Evolutionary conservation across 2,888 invertebrate species (phyloP), one percentile per base, ranked within the genome.

Genomic region (Drosophila austrosaltans): DNA sequence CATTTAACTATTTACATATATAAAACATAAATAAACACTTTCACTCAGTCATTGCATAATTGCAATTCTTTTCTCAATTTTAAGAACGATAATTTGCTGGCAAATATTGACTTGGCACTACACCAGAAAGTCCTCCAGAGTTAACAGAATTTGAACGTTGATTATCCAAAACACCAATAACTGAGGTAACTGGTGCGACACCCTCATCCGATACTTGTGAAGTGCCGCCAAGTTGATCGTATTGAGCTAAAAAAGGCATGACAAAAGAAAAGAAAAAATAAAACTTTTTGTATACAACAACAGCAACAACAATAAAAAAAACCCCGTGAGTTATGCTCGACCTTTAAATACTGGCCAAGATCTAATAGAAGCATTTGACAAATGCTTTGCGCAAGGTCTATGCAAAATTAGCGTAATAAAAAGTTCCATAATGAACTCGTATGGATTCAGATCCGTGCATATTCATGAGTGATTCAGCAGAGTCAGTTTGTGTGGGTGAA

Each of bases 131-230:
- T 1, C 68, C 73, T 1, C 36, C 60, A 48, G 42, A 3, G 25
- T 44, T n/a, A 16, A 16, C 60, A 32, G 8, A 53, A 36, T 10
- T 32, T 3, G 64, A 65, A 30, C 56, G 69, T 32, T 82, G 81
- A 16, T 78, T 80, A 59, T 90, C 90, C 54, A 92, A 68, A 0
- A 90, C 72, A 12, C 92, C 92, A 67, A 92, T 90, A 0, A 92
- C 92, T 0, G 92, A 92, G 22, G 91, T 85, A 6, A 92, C 88
- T 7, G 92, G 92, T 2, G 92, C 92, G 36, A 92, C 69, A 28
- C 92, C 92, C 76, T 92, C 92, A 75, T 92, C 92, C 2, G 91
- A 91, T 5, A 92, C 66, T 63, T 91, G 89, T 8, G 92, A 90
- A 2, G 91, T 90, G 42, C 92, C 92, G 25, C 92, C 92, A 44